These are phyloP conservation scores for Helleia helle DNA, from an alignment of 2,888 invertebrate species.

Conservation along the genomic window DNA sequence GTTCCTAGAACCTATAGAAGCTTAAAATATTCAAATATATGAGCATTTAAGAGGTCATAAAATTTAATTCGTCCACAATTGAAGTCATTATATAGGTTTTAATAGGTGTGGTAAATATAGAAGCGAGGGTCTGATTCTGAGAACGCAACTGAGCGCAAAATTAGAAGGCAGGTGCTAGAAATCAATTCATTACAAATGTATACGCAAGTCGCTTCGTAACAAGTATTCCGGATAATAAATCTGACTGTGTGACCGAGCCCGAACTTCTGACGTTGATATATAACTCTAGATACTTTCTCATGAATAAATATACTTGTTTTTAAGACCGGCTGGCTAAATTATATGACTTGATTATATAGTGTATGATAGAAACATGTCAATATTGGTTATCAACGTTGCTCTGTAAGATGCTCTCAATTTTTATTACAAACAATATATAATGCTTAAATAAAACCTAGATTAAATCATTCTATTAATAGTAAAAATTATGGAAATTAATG, in stretches of 20 bases:
- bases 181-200: slow-evolving; percentile 5
- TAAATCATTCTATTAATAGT: no score
- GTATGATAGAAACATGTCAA: no score
- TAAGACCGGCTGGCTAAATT: no score
- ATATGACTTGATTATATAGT: no score
- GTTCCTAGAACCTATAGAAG: no score
- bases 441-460: no score
- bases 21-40: no score
- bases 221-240: slow-evolving; percentile 3
- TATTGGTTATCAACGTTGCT: no score
- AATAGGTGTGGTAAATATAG: background rate
- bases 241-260: slow-evolving; percentile 1
- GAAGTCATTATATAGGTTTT: background rate
- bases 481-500: no score
- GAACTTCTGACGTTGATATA: slow-evolving; percentile 2
- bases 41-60: no score
- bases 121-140: background rate
- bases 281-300: background rate
- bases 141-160: background rate
- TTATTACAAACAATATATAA: no score
- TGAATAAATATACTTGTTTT: background rate
- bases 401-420: no score
- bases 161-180: slow-evolving; percentile 7
- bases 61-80: background rate
- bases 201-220: background rate